phyloP scores from a whole-genome alignment of 2,113 vertebrate species.

The Lanius ludovicianus region DNA sequence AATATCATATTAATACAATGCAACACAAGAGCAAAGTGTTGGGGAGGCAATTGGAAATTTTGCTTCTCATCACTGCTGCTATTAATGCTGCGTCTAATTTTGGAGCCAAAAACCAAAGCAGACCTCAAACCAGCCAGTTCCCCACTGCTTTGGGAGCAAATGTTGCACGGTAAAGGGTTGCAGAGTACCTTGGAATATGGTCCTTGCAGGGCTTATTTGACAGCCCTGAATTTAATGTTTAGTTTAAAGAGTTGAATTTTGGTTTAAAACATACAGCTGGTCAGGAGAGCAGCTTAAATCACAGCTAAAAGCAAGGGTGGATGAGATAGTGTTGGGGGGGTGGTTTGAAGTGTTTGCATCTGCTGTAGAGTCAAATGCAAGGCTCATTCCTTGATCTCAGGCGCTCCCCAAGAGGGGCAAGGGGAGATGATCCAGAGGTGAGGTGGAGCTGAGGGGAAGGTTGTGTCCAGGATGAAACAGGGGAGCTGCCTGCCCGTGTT shows the following conservation, averaged over 20 bases:
- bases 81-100: fast-evolving
- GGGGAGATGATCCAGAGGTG: background rate
- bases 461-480: background rate
- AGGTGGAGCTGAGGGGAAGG: background rate
- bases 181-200: background rate
- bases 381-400: background rate
- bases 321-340: fast-evolving
- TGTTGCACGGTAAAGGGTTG: background rate
- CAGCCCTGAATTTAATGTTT: background rate
- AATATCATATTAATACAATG: background rate
- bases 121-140: background rate
- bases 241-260: background rate
- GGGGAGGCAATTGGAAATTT: background rate
- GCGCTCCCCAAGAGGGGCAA: no score
- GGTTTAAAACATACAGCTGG: background rate
- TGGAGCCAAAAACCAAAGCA: background rate
- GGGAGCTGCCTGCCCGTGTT: background rate
- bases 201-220: background rate
- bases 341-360: background rate
- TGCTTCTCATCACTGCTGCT: background rate
- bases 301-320: background rate
- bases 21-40: background rate
- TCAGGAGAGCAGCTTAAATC: background rate
- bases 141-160: background rate
- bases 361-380: background rate